phyloP scores from a whole-genome alignment of 2,888 invertebrate species.

The Lithophane semibrunnea region DNA sequence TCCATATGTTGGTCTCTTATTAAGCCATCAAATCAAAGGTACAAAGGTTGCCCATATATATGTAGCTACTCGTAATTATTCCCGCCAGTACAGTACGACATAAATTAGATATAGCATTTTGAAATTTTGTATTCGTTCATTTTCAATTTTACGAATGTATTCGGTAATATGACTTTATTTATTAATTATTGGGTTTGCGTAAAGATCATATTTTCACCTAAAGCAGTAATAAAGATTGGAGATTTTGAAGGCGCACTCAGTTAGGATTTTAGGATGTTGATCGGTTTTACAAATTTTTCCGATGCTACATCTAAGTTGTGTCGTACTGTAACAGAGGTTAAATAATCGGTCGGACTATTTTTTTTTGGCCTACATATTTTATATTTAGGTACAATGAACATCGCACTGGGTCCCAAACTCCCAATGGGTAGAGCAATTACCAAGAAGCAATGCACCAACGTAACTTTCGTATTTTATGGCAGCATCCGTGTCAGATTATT shows the following conservation, averaged over 20 bases:
- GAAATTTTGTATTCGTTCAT: too few relatives aligned
- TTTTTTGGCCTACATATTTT: neutral
- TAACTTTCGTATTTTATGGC: neutral
- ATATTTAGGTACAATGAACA: neutral
- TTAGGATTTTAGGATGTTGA: too few relatives aligned
- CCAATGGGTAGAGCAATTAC: neutral
- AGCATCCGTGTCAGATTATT: too few relatives aligned
- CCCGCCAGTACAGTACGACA: neutral
- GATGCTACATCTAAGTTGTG: too few relatives aligned
- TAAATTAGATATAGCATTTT: too few relatives aligned
- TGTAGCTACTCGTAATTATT: slow-evolving; percentile 8
- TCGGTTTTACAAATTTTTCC: too few relatives aligned
- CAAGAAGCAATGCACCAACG: neutral
- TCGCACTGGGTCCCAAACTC: neutral
- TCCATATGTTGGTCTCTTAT: slow-evolving; percentile 18
- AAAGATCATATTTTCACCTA: too few relatives aligned
- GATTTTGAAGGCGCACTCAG: too few relatives aligned
- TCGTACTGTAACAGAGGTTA: neutral
- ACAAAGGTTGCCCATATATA: slow-evolving; percentile 39
- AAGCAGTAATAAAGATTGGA: too few relatives aligned
- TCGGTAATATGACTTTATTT: too few relatives aligned
- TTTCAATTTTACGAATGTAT: too few relatives aligned
- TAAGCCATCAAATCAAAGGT: slow-evolving; percentile 26
- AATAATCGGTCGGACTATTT: neutral
- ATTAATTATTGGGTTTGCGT: too few relatives aligned